Evolutionary conservation across 2,797 vertebrate species (phyloP), one percentile per base, ranked within the genome.

Genomic region (Aldrovandia affinis): DNA sequence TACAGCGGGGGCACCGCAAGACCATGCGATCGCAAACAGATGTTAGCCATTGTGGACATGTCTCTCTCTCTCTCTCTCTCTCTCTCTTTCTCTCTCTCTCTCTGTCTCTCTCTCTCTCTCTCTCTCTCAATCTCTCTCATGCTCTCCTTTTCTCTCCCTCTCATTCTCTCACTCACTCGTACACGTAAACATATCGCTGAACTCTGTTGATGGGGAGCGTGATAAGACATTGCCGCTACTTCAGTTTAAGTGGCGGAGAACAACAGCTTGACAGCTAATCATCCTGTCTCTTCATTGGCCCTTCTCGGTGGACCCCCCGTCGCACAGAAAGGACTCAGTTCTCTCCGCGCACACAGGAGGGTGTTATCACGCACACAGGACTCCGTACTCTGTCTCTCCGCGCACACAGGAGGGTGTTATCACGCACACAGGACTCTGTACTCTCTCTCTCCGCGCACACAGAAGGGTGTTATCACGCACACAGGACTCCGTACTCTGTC

Each of bases 21-120:
- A 83, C 75, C 83, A 14, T 36, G 82, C 70, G 25, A 83, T 87
- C 83, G 80, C 44, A 52, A 78, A 52, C 77, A 54, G 77, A 87
- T 33, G 47, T 83, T 85, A 65, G 50, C 81, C 15, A 83, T 15
- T 68, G 83, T 70, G 75, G 85, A 63, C 81, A 20, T 39, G n/a
- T n/a, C 30, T n/a, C 65, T 63, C 25, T 63, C n/a, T 68, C 65
- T 68, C 65, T 68, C 30, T 18, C 28, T 68, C 14, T 36, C 65
- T 68, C 30, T 36, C 65, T 36, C 1, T 36, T 10, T 7, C 9
- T 7, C 8, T 9, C 30, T 33, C 3, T 33, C 30, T 68, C 65
- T 36, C 65, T 68, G 18, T 0, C 65, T 68, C 65, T 68, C 65
- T 68, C 30, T 68, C 22, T n/a, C 25, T 63, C 18, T 57, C 12